A percentile compares a stretch with the other conserved stretches of the same genome.
phyloP scores from a whole-genome alignment of 1,140 invertebrate genomes.

The Meloidogyne floridensis region DNA sequence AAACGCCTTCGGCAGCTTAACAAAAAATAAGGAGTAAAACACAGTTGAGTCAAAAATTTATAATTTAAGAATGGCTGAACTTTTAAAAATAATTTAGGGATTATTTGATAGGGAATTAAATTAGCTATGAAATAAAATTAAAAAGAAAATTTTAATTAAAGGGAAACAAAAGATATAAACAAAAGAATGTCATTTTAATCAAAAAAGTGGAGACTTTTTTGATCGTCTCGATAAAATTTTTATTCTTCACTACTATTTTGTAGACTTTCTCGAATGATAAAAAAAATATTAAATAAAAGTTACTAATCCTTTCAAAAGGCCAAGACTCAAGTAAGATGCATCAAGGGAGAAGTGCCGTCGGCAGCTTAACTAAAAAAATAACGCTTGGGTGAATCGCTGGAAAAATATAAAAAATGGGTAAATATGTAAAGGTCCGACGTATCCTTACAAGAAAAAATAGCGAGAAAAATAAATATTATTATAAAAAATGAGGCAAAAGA shows the following conservation, averaged over 20 bases:
- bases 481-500: neutral
- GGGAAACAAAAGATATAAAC: neutral
- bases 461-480: slow-evolving; percentile 9
- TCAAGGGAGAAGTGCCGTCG: too few relatives aligned
- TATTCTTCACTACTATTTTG: neutral
- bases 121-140: neutral
- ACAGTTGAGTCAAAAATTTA: neutral
- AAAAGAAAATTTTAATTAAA: neutral
- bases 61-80: neutral
- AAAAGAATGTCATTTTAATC: neutral
- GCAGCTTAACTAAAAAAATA: neutral
- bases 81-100: neutral
- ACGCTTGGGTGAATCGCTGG: neutral
- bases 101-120: neutral
- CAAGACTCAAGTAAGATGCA: neutral
- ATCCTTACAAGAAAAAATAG: neutral
- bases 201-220: neutral
- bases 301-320: neutral
- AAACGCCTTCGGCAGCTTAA: neutral
- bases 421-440: neutral
- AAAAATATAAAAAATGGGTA: neutral
- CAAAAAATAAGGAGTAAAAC: neutral
- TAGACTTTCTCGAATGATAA: neutral
- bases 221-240: neutral
- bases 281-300: neutral